Conservation (phyloP, 2,888 invertebrate genomes). For the Euplexia lucipara region DNA sequence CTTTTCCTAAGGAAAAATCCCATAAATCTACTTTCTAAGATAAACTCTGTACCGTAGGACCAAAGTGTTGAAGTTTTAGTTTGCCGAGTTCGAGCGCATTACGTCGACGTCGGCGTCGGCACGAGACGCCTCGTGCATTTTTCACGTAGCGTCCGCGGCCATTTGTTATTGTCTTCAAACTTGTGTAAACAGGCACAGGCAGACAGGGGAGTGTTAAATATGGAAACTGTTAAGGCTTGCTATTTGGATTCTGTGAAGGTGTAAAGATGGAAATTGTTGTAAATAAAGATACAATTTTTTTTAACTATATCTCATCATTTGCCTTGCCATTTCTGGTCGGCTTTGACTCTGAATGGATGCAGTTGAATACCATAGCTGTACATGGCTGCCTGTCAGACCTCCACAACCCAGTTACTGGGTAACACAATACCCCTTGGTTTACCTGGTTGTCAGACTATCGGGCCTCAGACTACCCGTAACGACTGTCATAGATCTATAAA, state of each 20-base stretch:
- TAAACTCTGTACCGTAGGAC: constrained; percentile 67
- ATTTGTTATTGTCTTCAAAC: constrained; percentile 55
- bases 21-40: constrained; percentile 75
- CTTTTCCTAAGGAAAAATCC: constrained; percentile 68
- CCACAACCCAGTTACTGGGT: too few species aligned
- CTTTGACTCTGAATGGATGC: too few species aligned
- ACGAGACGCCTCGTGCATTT: constrained; percentile 59
- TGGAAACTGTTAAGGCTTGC: constrained; percentile 17
- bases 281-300: too few species aligned
- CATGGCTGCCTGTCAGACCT: too few species aligned
- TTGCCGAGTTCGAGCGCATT: constrained; percentile 60
- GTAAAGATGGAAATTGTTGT: constrained; percentile 22
- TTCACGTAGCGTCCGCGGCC: constrained; percentile 51
- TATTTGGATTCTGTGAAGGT: constrained; percentile 17
- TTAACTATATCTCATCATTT: too few species aligned
- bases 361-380: too few species aligned
- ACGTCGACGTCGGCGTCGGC: constrained; percentile 39
- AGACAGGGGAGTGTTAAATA: constrained; percentile 35
- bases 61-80: constrained; percentile 72
- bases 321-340: too few species aligned
- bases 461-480: too few species aligned
- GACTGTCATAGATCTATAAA: background rate
- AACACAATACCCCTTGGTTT: too few species aligned
- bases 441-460: too few species aligned
- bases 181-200: constrained; percentile 42